Percentiles rank a stretch among this genome's conserved stretches.
These are phyloP conservation scores for Todus mexicanus DNA, from an alignment of 2,797 vertebrate genomes.

Conservation along the genomic window DNA sequence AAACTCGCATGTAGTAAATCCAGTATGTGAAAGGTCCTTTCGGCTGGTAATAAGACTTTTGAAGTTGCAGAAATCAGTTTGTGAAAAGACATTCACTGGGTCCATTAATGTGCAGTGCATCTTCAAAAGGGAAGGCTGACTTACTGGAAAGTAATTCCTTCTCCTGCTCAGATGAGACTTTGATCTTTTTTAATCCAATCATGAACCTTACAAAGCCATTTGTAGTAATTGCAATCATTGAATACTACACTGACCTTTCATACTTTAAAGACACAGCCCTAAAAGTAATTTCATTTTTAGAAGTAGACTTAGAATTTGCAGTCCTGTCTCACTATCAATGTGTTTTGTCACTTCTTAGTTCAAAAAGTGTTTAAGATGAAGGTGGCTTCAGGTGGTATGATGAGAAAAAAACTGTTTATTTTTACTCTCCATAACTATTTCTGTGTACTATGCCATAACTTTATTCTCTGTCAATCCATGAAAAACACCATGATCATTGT, in stretches of 20 bases:
- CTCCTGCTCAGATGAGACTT: background rate
- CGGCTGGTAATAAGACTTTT: background rate
- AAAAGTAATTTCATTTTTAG: background rate
- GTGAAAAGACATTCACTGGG: background rate
- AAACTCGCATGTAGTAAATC: background rate
- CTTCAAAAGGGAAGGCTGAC: constrained; percentile 3
- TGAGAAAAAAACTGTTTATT: background rate
- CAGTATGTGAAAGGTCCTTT: background rate
- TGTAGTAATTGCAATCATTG: background rate
- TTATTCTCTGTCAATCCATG: background rate
- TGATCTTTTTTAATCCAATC: constrained; percentile 1
- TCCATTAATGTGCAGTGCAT: background rate
- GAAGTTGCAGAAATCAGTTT: background rate
- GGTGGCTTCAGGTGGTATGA: background rate
- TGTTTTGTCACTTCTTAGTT: background rate
- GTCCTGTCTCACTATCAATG: background rate
- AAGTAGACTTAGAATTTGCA: background rate
- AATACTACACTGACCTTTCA: background rate
- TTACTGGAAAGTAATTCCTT: constrained; percentile 12
- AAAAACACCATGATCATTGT: background rate
- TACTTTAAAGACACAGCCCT: background rate
- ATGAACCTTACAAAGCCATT: background rate
- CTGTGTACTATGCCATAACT: background rate
- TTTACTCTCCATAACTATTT: background rate
- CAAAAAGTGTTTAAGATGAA: background rate